Conservation (phyloP, 1,140 invertebrate species). For the Pachyrhynchus sulphureomaculatus region DNA sequence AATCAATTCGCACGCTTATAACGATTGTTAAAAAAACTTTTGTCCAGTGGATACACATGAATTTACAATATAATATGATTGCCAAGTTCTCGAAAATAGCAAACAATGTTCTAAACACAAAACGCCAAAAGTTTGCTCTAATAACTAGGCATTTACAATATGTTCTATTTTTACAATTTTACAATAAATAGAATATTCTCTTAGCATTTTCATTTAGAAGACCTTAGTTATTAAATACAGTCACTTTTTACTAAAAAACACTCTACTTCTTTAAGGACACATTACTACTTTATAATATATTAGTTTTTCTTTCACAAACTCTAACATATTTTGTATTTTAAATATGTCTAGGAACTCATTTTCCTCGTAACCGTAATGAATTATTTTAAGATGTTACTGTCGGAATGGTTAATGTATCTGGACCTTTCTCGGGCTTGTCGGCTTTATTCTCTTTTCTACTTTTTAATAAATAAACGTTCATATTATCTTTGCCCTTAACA, state of each 20-base stretch:
- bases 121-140: no score
- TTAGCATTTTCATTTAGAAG: no score
- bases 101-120: no score
- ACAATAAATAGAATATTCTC: no score
- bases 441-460: conserved; percentile 3
- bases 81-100: no score
- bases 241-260: neutral
- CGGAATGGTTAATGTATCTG: conserved; percentile 5
- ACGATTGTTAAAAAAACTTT: no score
- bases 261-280: neutral
- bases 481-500: conserved; percentile 94
- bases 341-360: neutral
- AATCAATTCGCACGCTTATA: no score
- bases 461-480: conserved; percentile 81
- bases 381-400: neutral
- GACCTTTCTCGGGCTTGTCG: neutral
- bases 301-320: neutral
- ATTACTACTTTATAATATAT: neutral
- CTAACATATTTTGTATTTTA: neutral
- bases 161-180: no score
- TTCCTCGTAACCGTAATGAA: neutral
- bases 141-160: no score
- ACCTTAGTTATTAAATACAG: neutral
- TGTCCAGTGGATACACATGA: no score
- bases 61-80: no score